Evolutionary conservation across 92 coral and sea anemone genomes (phyloP).

Genomic region (Phymanthus crucifer): DNA sequence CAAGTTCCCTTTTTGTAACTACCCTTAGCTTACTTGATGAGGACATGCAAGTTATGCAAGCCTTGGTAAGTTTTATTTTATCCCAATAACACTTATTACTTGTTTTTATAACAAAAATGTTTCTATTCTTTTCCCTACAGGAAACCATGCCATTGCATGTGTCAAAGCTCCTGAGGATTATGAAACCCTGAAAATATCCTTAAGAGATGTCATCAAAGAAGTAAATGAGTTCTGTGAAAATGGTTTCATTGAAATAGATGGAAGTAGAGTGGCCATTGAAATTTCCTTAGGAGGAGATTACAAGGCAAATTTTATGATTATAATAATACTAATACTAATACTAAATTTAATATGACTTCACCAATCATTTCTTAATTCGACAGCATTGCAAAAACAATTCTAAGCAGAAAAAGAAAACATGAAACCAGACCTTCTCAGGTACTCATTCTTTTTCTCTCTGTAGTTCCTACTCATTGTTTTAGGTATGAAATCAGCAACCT

Average conservation of each 20-base stretch:
- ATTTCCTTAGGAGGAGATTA: too few species aligned
- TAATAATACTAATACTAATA: too few species aligned
- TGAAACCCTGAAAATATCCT: conserved; percentile 8
- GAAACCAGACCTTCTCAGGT: too few species aligned
- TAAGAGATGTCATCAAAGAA: conserved; percentile 2
- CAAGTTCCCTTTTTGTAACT: conserved; percentile 11
- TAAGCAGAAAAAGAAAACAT: too few species aligned
- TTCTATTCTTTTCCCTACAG: background rate
- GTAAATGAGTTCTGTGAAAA: background rate
- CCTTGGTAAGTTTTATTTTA: background rate
- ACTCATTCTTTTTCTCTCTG: conserved; percentile 6
- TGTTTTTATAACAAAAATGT: too few species aligned
- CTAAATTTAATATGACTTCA: background rate
- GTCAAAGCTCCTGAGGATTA: conserved; percentile 17
- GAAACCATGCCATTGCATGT: conserved; percentile 9
- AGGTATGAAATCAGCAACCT: conserved; percentile 1
- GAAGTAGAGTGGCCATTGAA: too few species aligned
- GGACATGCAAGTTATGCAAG: conserved; percentile 7
- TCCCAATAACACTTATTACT: background rate
- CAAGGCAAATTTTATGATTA: background rate
- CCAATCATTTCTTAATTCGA: too few species aligned
- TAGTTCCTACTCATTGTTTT: background rate
- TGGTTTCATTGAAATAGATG: too few species aligned
- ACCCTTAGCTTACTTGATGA: conserved; percentile 7
- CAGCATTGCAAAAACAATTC: too few species aligned